These are phyloP conservation scores for Neodiprion fabricii DNA, from an alignment of 1,140 invertebrate genomes.

Conservation along the genomic window DNA sequence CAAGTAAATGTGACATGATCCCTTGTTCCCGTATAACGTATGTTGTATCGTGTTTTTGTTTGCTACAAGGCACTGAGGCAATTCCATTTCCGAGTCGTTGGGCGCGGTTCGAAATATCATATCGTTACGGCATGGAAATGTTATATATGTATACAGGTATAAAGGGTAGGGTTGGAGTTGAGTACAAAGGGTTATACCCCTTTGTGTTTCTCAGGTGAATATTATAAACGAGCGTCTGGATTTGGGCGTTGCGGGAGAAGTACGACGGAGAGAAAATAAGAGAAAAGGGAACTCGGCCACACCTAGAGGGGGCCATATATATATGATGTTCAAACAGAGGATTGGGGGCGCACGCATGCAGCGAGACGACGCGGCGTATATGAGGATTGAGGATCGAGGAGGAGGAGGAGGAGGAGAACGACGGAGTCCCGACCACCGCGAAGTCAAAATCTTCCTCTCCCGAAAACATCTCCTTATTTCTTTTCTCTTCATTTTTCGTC, in stretches of 20 bases:
- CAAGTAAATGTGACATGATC: too few relatives aligned
- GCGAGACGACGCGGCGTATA: too few relatives aligned
- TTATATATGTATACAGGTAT: too few relatives aligned
- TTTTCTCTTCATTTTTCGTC: constrained; percentile 26
- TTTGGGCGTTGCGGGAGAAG: neutral
- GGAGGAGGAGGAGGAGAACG: constrained; percentile 18
- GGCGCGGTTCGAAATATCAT: too few relatives aligned
- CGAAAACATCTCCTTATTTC: constrained; percentile 31
- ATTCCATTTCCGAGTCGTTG: too few relatives aligned
- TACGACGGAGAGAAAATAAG: neutral
- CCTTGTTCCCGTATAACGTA: too few relatives aligned
- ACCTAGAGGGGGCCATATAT: neutral
- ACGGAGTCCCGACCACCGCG: constrained; percentile 9
- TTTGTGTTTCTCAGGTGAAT: constrained; percentile 59
- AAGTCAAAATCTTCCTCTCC: constrained; percentile 39
- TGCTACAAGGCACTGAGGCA: too few relatives aligned
- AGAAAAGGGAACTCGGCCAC: constrained; percentile 21
- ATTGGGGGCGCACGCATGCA: too few relatives aligned
- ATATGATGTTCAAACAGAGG: too few relatives aligned
- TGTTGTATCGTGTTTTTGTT: too few relatives aligned
- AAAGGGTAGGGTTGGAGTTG: too few relatives aligned
- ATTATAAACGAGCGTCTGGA: constrained; percentile 56
- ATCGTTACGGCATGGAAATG: too few relatives aligned
- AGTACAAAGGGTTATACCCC: constrained; percentile 18
- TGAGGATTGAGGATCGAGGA: neutral